Evolutionary conservation across 2,113 vertebrate species (phyloP), one percentile per base, ranked within the genome.

Genomic region (Tenebrosternarchus preto): DNA sequence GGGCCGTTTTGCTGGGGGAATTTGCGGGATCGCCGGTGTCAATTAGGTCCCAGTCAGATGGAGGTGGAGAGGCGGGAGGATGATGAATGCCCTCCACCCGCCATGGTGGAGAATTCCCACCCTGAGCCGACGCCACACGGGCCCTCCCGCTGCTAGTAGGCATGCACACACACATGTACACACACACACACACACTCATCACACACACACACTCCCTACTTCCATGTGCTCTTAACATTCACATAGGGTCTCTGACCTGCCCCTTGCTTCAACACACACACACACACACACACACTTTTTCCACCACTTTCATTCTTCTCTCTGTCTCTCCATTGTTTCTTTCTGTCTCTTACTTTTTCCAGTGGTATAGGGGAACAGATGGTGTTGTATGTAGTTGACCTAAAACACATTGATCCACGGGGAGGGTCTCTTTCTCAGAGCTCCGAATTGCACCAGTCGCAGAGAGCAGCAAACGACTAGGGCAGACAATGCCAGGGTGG

Each of bases 361-460:
- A 83, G 85, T 85, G 55, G 83, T 86, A 77, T 71, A 88, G 88
- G 73, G 60, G 86, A 91, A 89, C 90, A 92, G 89, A 91, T 92
- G 90, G 89, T 83, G 83, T 87, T 88, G 88, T 85, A 86, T 88
- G 89, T 85, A 90, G 82, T 86, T 87, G 90, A 91, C 90, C 91
- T 91, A 88, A 90, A 91, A 91, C 83, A 83, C 85, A 76, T 86
- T 22, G 53, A 31, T 91, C 90, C 89, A 85, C 55, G 29, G 90
- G 89, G 89, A n/a, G 89, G 56, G 74, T 59, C 78, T 83, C 22
- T 74, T 67, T 86, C 76, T 66, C 59, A 70, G 79, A 77, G 74
- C 83, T 86, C 83, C 88, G 75, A 84, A 89, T 87, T 86, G 86
- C 81, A 11, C 79, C 85, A 77, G 77, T n/a, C n/a, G n/a, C n/a